These are phyloP conservation scores for Aplodontia rufa DNA, from an alignment of 2,113 vertebrate genomes.

Conservation along the genomic window DNA sequence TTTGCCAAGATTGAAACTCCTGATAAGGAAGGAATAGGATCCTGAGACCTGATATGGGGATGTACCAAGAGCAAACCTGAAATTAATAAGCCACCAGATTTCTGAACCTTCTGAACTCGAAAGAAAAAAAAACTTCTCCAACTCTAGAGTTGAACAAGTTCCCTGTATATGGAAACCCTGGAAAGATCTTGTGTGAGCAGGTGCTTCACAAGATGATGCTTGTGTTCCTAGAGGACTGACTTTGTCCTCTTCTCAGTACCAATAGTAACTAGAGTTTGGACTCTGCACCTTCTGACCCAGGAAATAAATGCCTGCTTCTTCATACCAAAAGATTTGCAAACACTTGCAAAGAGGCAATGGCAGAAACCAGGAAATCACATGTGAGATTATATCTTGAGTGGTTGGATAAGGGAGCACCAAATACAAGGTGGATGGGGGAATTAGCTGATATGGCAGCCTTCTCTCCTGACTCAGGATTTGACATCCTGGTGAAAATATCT, in stretches of 20 bases:
- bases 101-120: not conserved
- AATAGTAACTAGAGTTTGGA: not conserved
- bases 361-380: not conserved
- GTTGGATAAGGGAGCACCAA: not conserved
- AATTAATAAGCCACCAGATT: not conserved
- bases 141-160: not conserved
- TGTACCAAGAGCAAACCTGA: not conserved
- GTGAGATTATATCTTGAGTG: not conserved
- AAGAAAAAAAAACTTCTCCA: not conserved
- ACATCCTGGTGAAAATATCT: slow-evolving; percentile 12
- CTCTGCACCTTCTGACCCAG: not conserved
- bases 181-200: not conserved
- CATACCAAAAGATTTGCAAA: not conserved
- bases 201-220: not conserved
- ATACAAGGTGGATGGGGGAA: not conserved
- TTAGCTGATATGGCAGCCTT: not conserved
- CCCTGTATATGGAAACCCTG: not conserved
- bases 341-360: not conserved
- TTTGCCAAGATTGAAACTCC: not conserved
- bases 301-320: not conserved
- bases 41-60: not conserved
- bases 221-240: not conserved
- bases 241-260: not conserved
- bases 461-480: slow-evolving; percentile 28
- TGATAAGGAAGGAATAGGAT: not conserved